Evolutionary conservation across 2,113 vertebrate species (phyloP), one percentile per base, ranked within the genome.

Genomic region (Daubentonia madagascariensis): DNA sequence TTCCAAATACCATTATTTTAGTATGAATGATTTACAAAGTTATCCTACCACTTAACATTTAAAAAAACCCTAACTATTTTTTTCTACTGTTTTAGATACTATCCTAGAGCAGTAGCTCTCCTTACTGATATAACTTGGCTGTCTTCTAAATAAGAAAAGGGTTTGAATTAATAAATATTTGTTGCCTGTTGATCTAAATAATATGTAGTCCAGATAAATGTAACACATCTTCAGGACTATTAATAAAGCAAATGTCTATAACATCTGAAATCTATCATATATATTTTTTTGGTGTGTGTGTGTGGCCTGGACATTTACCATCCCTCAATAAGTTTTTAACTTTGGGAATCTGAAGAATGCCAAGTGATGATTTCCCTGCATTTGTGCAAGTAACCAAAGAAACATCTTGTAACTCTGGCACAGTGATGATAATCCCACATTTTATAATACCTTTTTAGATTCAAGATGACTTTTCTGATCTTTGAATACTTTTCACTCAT

Each of bases 1-100:
- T 97, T 89, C 92, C 25, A 78, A 98, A 95, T 23, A 43, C 25
- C 17, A 65, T 67, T 87, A 94, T 63, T 95, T 97, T 65, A 79
- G 37, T 76, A 72, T 73, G 95, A 97, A 93, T 95, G 91, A 68
- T 89, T 91, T 76, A 94, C 30, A 87, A 90, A 23, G 43, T 48
- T 89, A 85, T 50, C 86, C 93, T 94, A 54, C 94, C 18, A 89
- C 4, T 95, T 90, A 12, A n/a, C n/a, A 90, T 90, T 95, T 86
- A n/a, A 23, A 48, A 96, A 79, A 59, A 96, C 2, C n/a, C 59
- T 79, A 43, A 95, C 18, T 40, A 59, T 96, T 40, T 68, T 37
- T 88, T 89, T 97, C 35, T 93, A 22, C 52, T 95, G 48, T 96
- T 94, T 97, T 76, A 97, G 20, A 63, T 57, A 23, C 37, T 35